Base-by-base conservation (phyloP, 1,140 invertebrate genomes). In the Lasioglossum baleicum region DNA sequence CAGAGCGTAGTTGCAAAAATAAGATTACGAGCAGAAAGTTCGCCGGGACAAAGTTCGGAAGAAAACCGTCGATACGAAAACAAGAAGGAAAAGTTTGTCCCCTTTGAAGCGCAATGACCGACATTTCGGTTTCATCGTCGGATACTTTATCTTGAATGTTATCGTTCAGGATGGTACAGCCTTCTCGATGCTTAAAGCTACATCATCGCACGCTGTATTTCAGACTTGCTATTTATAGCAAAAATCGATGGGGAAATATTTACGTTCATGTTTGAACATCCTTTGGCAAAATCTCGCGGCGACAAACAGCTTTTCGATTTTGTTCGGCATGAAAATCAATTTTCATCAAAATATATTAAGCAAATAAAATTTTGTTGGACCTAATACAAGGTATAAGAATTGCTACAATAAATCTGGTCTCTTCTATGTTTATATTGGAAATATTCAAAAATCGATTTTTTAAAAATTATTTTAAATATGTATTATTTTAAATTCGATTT, bases 1-100 rank as follows among this genome's bases (percentile, higher is more conserved):
- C n/a, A 35, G 51, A 60, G 17, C 40, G 51, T 40, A 74, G 11
- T n/a, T 42, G 26, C 48, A 35, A 76, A 76, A 76, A 76, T 76
- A 60, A 66, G 51, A 76, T 76, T 68, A 68, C 42, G 31, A 73
- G 31, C 10, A 11, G n/a, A 35, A 31, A 75, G 64, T 64, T 58
- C 42, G 48, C 13, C 10, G 7, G 17, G 64, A 35, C 31, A 10
- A 22, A 22, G 31, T 22, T 51, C 4, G 58, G 65, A 53, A 53
- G 61, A 53, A 53, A 60, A 65, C 11, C 67, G 22, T n/a, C 74
- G 53, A 68, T 76, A 68, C 20, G 40, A 68, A 68, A 58, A 68
- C 35, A 76, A 44, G 64, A 58, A n/a, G 48, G 22, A 44, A 44
- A 35, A 68, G 31, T 17, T 66, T 60, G 6, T 35, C 35, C 64